Percentiles rank a stretch among this genome's conserved stretches.
Conservation (phyloP, 1,140 invertebrate species). For the Calephelis virginiensis region DNA sequence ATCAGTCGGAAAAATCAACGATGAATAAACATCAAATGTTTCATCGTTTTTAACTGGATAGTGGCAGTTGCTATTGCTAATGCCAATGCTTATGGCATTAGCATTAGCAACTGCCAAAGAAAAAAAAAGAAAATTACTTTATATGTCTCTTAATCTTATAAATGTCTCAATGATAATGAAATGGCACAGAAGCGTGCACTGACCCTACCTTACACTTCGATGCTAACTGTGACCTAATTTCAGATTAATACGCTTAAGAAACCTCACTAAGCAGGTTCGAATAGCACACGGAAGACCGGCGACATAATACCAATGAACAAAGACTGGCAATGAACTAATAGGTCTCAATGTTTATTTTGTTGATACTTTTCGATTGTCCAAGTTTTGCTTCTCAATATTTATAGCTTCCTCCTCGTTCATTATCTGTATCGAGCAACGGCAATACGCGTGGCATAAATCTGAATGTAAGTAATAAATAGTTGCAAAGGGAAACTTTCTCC, state of each 20-base stretch:
- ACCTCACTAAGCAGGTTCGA: conserved; percentile 75
- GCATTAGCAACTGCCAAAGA: too few relatives aligned
- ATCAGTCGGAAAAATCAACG: too few relatives aligned
- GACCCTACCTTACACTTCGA: conserved; percentile 66
- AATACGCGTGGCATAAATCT: conserved; percentile 67
- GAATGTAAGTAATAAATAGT: conserved; percentile 65
- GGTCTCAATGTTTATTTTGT: conserved; percentile 52
- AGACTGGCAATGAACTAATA: conserved; percentile 47
- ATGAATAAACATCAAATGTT: too few relatives aligned
- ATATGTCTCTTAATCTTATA: too few relatives aligned
- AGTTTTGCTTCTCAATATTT: conserved; percentile 72
- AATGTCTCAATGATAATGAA: conserved; percentile 20
- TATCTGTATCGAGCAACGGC: conserved; percentile 64
- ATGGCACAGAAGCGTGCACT: conserved; percentile 45
- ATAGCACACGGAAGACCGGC: conserved; percentile 59
- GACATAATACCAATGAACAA: conserved; percentile 39
- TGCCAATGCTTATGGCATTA: too few relatives aligned
- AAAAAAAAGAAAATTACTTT: too few relatives aligned
- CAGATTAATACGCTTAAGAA: conserved; percentile 76
- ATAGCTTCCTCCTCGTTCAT: conserved; percentile 76
- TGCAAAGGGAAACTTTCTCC: conserved; percentile 46
- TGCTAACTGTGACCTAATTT: conserved; percentile 75
- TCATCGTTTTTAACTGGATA: too few relatives aligned
- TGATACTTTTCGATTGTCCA: conserved; percentile 41
- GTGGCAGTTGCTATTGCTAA: too few relatives aligned